Conservation (phyloP, 2,888 invertebrate genomes). For the Branchellion lobata region DNA sequence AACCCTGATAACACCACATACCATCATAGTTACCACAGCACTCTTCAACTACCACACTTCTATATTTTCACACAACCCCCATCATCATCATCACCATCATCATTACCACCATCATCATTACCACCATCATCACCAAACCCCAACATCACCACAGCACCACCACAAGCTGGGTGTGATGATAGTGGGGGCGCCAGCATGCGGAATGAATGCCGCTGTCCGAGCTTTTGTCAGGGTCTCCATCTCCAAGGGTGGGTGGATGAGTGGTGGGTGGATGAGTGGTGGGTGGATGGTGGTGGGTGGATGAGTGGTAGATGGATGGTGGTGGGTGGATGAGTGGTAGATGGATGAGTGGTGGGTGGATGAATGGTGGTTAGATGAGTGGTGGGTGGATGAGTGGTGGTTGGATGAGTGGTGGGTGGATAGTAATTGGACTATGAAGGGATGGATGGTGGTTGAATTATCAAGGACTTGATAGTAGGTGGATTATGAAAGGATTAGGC, state of each 20-base stretch:
- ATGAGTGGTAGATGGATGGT: background rate
- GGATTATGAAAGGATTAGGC: too few species aligned
- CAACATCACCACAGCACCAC: constrained; percentile 65
- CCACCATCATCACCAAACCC: background rate
- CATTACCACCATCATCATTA: background rate
- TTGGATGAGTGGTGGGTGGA: too few species aligned
- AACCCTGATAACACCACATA: background rate
- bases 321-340: background rate
- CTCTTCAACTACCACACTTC: too few species aligned
- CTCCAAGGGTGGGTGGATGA: constrained; percentile 68
- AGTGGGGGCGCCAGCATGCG: constrained; percentile 97
- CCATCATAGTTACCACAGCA: background rate
- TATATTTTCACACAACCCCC: background rate
- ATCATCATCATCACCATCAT: background rate
- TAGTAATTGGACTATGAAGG: too few species aligned
- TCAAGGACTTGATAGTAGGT: too few species aligned
- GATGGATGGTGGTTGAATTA: too few species aligned
- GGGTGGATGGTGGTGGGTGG: too few species aligned
- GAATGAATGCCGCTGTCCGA: constrained; percentile 97
- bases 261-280: background rate
- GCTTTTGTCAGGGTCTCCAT: constrained; percentile 94
- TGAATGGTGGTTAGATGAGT: too few species aligned
- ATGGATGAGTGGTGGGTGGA: background rate
- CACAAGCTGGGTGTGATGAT: constrained; percentile 89
- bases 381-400: too few species aligned